These are phyloP conservation scores for Montipora foliosa DNA, from an alignment of 64 coral and sea anemone species.

Conservation along the genomic window DNA sequence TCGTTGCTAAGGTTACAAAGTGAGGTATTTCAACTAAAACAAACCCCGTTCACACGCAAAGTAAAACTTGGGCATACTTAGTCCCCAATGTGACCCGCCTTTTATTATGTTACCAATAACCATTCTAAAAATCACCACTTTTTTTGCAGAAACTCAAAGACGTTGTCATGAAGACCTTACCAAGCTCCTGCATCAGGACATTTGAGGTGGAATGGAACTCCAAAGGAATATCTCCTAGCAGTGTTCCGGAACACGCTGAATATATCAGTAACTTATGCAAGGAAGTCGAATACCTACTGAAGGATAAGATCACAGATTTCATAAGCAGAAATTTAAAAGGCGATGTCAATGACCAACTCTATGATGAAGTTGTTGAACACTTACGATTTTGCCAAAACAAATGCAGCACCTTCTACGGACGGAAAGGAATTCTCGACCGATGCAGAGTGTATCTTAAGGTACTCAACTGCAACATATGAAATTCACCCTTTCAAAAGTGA, in stretches of 20 bases:
- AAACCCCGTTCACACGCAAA: no score
- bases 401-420: constrained; percentile 71
- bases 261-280: constrained; percentile 51
- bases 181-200: constrained; percentile 51
- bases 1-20: no score
- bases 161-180: constrained; percentile 17
- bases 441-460: constrained; percentile 55
- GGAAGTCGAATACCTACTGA: constrained; percentile 45
- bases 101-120: no score
- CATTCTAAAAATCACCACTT: not conserved
- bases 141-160: constrained; percentile 48
- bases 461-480: not conserved
- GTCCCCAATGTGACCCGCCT: no score
- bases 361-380: constrained; percentile 73
- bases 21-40: no score
- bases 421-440: constrained; percentile 27
- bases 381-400: constrained; percentile 76
- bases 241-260: not conserved
- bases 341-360: constrained; percentile 64
- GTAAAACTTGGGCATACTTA: no score
- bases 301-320: constrained; percentile 31
- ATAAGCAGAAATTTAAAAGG: constrained; percentile 38
- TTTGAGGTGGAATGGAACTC: constrained; percentile 67
- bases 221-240: constrained; percentile 21
- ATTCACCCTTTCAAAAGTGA: no score